Percentiles rank a stretch among this genome's conserved stretches.
These are phyloP conservation scores for Eilema caniola DNA, from an alignment of 2,888 invertebrate species.

Conservation along the genomic window DNA sequence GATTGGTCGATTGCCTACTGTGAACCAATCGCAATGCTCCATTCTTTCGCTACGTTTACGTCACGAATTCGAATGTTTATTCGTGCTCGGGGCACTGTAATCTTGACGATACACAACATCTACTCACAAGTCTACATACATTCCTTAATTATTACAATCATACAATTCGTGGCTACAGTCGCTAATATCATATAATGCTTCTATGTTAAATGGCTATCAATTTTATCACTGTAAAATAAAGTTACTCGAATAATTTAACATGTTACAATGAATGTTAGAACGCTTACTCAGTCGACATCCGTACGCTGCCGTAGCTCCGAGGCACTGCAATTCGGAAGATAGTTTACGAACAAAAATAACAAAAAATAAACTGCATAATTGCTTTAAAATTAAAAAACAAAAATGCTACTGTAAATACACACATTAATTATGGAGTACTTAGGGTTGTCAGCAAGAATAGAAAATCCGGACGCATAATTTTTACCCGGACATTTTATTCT, in stretches of 20 bases:
- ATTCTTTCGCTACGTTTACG: no score
- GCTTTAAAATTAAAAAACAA: no score
- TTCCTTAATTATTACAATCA: constrained; percentile 6
- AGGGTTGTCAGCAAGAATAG: background rate
- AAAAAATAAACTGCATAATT: no score
- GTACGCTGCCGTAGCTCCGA: background rate
- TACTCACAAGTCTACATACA: constrained; percentile 11
- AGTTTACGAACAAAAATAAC: background rate
- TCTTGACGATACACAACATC: background rate
- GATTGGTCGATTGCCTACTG: no score
- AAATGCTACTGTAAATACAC: background rate
- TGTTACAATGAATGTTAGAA: background rate
- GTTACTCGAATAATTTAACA: background rate
- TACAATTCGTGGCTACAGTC: constrained; percentile 12
- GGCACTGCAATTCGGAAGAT: constrained; percentile 5
- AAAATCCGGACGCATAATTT: background rate
- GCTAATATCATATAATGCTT: constrained; percentile 14
- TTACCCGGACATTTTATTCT: background rate
- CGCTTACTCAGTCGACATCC: background rate
- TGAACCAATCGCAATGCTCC: no score
- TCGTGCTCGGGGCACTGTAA: no score
- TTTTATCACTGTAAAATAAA: constrained; percentile 8
- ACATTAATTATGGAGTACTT: background rate
- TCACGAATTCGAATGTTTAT: no score
- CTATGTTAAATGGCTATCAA: background rate